phyloP scores from a whole-genome alignment of 2,113 vertebrate species.

The Apteryx mantelli region DNA sequence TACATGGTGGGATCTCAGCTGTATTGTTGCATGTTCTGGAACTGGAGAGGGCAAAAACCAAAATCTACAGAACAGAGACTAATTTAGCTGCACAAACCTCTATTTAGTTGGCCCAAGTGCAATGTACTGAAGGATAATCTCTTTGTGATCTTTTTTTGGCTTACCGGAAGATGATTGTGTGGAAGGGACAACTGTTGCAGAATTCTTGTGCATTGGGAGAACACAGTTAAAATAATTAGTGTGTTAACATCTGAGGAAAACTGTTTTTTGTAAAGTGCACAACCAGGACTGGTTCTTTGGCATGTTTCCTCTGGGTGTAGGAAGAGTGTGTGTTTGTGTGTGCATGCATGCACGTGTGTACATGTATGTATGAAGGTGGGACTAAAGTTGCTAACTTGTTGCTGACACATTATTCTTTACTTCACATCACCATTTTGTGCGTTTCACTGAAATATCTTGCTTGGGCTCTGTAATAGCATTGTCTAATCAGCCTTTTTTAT shows the following conservation, averaged over 20 bases:
- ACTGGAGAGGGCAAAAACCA: not conserved
- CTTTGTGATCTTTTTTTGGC: not conserved
- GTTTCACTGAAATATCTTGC: not conserved
- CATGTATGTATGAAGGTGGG: not conserved
- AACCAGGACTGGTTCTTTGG: not conserved
- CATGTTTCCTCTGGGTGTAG: fast-evolving
- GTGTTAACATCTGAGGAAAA: not conserved
- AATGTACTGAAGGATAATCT: not conserved
- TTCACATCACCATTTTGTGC: not conserved
- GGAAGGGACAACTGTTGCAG: not conserved
- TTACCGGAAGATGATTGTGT: not conserved
- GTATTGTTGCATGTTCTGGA: not conserved
- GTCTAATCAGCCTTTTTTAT: slow-evolving; percentile 45
- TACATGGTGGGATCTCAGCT: not conserved
- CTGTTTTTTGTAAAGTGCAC: not conserved
- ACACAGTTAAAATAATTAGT: not conserved
- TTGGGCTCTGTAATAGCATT: not conserved
- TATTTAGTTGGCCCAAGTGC: not conserved
- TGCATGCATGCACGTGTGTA: fast-evolving
- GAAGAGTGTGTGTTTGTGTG: not conserved
- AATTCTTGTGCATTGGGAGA: not conserved
- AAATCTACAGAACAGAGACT: not conserved
- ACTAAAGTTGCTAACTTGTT: slow-evolving; percentile 8
- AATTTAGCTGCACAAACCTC: not conserved
- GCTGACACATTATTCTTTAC: not conserved